Evolutionary conservation across 1,140 invertebrate species (phyloP).

Genomic region (Apocrypta bakeri): DNA sequence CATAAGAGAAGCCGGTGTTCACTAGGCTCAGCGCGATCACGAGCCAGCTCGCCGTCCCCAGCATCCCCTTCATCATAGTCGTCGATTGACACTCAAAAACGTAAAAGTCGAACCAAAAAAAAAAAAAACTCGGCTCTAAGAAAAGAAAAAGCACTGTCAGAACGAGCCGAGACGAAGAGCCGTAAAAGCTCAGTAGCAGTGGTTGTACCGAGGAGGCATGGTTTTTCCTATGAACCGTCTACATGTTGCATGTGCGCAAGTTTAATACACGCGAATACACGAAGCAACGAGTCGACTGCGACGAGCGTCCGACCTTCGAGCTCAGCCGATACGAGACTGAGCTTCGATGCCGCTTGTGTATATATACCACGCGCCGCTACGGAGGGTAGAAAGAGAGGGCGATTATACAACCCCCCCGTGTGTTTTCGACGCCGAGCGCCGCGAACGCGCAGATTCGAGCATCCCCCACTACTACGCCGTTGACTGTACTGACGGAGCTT

Average conservation of each 20-base stretch:
- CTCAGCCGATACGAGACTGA: constrained; percentile 56
- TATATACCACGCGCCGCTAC: constrained; percentile 19
- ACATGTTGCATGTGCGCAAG: constrained; percentile 56
- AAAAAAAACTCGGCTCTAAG: not conserved
- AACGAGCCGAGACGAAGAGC: constrained; percentile 34
- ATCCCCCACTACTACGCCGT: constrained; percentile 36
- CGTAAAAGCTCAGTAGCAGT: not conserved
- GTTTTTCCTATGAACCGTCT: constrained; percentile 41
- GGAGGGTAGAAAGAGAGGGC: constrained; percentile 45
- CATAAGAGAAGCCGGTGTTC: constrained; percentile 62
- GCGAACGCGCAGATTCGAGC: constrained; percentile 46
- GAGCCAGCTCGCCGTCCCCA: constrained; percentile 56
- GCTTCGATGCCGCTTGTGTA: not conserved
- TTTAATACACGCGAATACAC: constrained; percentile 13
- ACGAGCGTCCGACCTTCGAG: constrained; percentile 59
- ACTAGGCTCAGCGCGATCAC: constrained; percentile 60
- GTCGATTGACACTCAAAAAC: constrained; percentile 32
- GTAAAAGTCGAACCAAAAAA: constrained; percentile 32
- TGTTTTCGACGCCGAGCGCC: constrained; percentile 54
- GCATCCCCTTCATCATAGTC: not conserved
- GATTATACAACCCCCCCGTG: constrained; percentile 53
- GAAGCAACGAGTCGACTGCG: constrained; percentile 48
- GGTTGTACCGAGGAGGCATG: constrained; percentile 20
- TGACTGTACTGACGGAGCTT: not conserved
- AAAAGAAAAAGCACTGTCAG: constrained; percentile 37